Percentiles rank a stretch among this genome's conserved stretches.
These are phyloP conservation scores for Darevskia nairensis DNA, from an alignment of 2,797 vertebrate genomes.

Conservation along the genomic window DNA sequence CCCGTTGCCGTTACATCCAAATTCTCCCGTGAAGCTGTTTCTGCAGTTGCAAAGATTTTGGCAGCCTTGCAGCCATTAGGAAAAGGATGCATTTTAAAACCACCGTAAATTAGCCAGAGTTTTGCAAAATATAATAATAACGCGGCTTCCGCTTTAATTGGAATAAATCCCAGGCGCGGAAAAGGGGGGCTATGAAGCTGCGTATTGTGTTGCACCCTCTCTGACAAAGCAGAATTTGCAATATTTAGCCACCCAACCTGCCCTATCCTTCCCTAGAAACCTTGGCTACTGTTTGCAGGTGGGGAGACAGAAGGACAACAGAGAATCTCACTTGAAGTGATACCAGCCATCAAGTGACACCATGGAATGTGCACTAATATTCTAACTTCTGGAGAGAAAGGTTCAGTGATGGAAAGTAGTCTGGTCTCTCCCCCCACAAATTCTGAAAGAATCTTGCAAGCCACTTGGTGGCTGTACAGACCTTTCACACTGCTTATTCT, in stretches of 20 bases:
- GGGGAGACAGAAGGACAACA: not conserved
- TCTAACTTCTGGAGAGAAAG: not conserved
- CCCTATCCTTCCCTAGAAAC: not conserved
- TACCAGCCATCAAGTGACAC: not conserved
- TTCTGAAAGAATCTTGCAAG: not conserved
- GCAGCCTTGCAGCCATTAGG: slow-evolving; percentile 64
- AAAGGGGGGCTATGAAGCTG: rapidly evolving
- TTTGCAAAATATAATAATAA: slow-evolving; percentile 50
- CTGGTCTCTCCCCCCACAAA: too few species aligned
- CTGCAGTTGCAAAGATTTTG: slow-evolving; percentile 73
- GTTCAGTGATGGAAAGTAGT: not conserved
- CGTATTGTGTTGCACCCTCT: slow-evolving; percentile 23
- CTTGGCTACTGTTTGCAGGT: not conserved
- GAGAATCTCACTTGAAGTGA: not conserved
- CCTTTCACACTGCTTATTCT: not conserved
- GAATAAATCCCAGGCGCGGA: slow-evolving; percentile 33
- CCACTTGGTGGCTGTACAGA: not conserved
- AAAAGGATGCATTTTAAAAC: slow-evolving; percentile 48
- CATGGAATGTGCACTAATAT: not conserved
- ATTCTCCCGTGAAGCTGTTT: slow-evolving; percentile 65
- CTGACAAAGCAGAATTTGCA: not conserved
- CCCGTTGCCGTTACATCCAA: slow-evolving; percentile 65
- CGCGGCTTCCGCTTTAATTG: slow-evolving; percentile 14
- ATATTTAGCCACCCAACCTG: too few species aligned
- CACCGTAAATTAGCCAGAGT: slow-evolving; percentile 63